Evolutionary conservation across 2,888 invertebrate species (phyloP), one percentile per base, ranked within the genome.

Genomic region (Aphodius granarius): DNA sequence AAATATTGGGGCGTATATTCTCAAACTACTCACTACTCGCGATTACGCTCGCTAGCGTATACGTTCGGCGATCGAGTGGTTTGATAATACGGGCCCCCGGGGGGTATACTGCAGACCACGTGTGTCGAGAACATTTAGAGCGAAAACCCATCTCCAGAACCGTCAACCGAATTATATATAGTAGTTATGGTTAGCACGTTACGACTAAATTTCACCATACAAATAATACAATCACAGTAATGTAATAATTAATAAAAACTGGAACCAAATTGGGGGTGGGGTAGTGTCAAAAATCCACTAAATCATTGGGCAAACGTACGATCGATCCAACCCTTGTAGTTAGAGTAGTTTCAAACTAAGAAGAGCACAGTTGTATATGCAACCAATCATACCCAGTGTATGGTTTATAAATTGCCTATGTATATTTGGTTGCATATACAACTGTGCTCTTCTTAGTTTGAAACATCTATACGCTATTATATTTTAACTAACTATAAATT

Each of bases 201-300:
- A 43, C 43, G 43, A 43, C 13, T 43, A 43, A n/a, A 43, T 43
- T 43, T 43, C 43, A 43, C 43, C 82, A 84, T 85, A 84, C 83
- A 85, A 85, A 85, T n/a, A n/a, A n/a, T 86, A 86, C 84, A 86
- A 86, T 86, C 86, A 86, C 86, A 86, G 85, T 84, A 86, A 85
- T 81, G n/a, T n/a, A n/a, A n/a, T n/a, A n/a, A n/a, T n/a, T n/a
- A n/a, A n/a, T n/a, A n/a, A n/a, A 83, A 85, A 86, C 82, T 84
- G 85, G 84, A 86, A 85, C 83, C 83, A 84, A 84, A 66, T 43
- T 6, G 43, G 43, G 43, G 6, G 13, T 43, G 43, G 43, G 43
- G 43, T 43, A 43, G 43, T 43, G 43, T 43, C 43, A 43, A 43
- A 75, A 20, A 63, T n/a, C n/a, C n/a, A 66, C 23, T 72, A 72